These are phyloP conservation scores for Ceryle rudis DNA, from an alignment of 2,797 vertebrate genomes.

Conservation along the genomic window DNA sequence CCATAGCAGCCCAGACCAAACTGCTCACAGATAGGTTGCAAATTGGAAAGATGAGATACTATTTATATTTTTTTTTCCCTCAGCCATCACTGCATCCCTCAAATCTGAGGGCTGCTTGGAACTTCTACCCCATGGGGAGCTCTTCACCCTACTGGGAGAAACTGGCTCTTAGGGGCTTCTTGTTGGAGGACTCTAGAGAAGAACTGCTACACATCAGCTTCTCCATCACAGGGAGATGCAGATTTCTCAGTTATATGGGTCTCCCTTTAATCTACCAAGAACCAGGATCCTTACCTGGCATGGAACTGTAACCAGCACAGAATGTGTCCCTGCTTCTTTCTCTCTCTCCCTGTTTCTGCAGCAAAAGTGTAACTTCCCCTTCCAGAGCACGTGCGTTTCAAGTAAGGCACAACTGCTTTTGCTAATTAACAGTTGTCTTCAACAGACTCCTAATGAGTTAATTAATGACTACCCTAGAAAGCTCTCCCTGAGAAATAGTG, in stretches of 20 bases:
- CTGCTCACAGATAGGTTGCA: not conserved
- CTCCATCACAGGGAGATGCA: fast-evolving
- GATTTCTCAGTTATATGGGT: fast-evolving
- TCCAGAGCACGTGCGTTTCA: not conserved
- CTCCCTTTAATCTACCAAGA: not conserved
- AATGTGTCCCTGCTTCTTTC: not conserved
- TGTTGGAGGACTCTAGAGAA: not conserved
- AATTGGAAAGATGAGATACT: not conserved
- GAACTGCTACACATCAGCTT: fast-evolving
- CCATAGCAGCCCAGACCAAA: not conserved
- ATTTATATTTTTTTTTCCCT: not conserved
- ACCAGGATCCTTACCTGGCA: not conserved
- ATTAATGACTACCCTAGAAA: constrained; percentile 18
- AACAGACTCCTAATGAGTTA: constrained; percentile 49
- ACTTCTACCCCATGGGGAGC: not conserved
- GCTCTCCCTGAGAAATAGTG: not conserved
- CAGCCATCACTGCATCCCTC: not conserved
- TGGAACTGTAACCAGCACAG: not conserved
- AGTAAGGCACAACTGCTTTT: constrained; percentile 14
- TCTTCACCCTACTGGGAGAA: not conserved
- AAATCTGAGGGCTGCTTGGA: not conserved
- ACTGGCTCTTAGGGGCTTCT: not conserved
- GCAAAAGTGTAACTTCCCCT: not conserved
- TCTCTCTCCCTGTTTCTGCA: not conserved
- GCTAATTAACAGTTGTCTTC: constrained; percentile 38